Percentiles rank a stretch among this genome's conserved stretches.
These are phyloP conservation scores for Corythoichthys haematopterus DNA, from an alignment of 2,113 vertebrate genomes.

Conservation along the genomic window DNA sequence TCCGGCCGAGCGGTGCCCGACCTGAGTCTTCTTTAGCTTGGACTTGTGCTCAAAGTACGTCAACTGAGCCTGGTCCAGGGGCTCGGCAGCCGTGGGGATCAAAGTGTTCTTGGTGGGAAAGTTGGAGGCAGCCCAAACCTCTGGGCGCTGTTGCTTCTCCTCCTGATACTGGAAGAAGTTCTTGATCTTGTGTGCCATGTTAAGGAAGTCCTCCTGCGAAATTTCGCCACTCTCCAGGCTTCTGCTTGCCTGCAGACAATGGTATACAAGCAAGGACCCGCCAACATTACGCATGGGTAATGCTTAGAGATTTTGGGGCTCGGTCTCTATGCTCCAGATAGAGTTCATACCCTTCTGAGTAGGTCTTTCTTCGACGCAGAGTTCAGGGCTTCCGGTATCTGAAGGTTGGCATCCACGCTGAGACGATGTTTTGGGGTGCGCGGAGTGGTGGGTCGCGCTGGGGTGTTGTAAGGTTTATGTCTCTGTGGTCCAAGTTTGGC, in stretches of 20 bases:
- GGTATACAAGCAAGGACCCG: background rate
- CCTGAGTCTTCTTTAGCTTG: constrained; percentile 89
- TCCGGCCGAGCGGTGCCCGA: constrained; percentile 37
- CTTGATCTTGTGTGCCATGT: constrained; percentile 90
- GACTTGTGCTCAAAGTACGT: constrained; percentile 94
- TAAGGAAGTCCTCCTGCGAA: constrained; percentile 88
- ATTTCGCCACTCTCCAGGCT: constrained; percentile 88
- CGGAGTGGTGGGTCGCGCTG: constrained; percentile 74
- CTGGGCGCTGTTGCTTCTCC: constrained; percentile 85
- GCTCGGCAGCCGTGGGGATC: constrained; percentile 31
- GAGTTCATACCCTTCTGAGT: constrained; percentile 80
- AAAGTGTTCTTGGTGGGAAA: constrained; percentile 79
- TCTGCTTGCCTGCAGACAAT: constrained; percentile 79
- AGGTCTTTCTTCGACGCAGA: constrained; percentile 91
- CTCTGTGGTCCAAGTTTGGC: constrained; percentile 78
- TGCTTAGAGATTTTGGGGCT: background rate
- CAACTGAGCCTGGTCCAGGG: constrained; percentile 79
- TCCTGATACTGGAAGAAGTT: constrained; percentile 96
- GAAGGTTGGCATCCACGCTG: constrained; percentile 94
- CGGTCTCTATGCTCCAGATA: no score
- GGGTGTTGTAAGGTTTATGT: constrained; percentile 79
- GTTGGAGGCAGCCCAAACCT: constrained; percentile 73
- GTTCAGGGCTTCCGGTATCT: constrained; percentile 91
- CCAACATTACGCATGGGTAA: background rate
- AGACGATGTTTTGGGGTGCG: constrained; percentile 85